Percentiles rank a stretch among this genome's conserved stretches.
phyloP scores from a whole-genome alignment of 2,888 invertebrate species.

The Aleiodes testaceus region DNA sequence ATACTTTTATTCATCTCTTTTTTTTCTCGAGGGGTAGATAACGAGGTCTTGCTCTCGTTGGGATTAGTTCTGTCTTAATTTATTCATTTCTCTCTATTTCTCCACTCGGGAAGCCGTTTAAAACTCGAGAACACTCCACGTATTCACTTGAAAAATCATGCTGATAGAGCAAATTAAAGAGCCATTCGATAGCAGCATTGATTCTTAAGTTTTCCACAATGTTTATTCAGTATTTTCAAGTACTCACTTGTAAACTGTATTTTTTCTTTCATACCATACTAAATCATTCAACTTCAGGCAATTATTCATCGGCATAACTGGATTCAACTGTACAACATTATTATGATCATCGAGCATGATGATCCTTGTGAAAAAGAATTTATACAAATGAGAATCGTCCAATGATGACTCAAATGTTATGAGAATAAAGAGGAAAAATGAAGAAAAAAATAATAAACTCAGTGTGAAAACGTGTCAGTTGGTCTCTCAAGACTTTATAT shows the following conservation, averaged over 20 bases:
- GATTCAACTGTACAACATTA: neutral
- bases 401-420: conserved; percentile 33
- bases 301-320: neutral
- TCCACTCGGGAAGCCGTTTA: no score
- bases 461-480: conserved; percentile 36
- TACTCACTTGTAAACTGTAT: no score
- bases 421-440: conserved; percentile 4
- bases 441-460: conserved; percentile 31
- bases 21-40: conserved; percentile 22
- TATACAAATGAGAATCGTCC: neutral
- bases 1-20: neutral
- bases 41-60: conserved; percentile 10
- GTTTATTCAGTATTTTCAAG: no score
- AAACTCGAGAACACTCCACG: no score
- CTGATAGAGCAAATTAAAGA: no score
- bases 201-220: no score
- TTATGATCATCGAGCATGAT: neutral
- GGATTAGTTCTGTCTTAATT: conserved; percentile 2
- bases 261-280: neutral
- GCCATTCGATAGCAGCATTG: no score
- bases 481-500: conserved; percentile 38
- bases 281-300: conserved; percentile 1
- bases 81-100: neutral
- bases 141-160: no score
- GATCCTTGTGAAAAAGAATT: conserved; percentile 18